Base-by-base conservation (phyloP, 1,140 invertebrate species). In the Caenorhabditis remanei region DNA sequence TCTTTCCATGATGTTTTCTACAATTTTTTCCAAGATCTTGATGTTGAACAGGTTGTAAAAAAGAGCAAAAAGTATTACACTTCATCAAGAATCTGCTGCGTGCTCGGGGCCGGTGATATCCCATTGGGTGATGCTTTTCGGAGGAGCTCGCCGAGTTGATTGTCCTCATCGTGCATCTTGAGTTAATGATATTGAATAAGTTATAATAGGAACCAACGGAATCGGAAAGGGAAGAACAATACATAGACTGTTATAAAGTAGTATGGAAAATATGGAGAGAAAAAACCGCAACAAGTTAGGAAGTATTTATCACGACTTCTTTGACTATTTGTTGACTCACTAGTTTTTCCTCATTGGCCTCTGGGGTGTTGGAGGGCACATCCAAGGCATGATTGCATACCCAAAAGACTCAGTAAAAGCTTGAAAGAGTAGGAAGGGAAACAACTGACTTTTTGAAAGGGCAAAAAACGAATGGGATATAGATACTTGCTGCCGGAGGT, bases 321-420 rank as follows among this genome's bases (percentile, higher is more conserved):
- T 46, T 43, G 41, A 40, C 32, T 2, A 40, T 24, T 71, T 71
- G 32, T 32, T 32, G 71, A 79, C 71, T 79, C 71, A 79, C 71
- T 79, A 79, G 71, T 79, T 79, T 24, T 24, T 79, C 71, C 71
- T 79, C 41, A 79, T 53, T 79, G 71, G 71, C 40, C 71, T 79
- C 71, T 79, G 46, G 71, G 71, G 71, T 50, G 71, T 79, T 46
- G 0, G 71, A 79, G 46, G 71, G 71, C 71, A 24, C 71, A 79
- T 79, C 71, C 71, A 11, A 50, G 46, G 21, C 71, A 79, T 53
- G 46, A 50, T 79, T 79, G 71, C 67, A 75, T 75, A n/a, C 67
- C 67, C 41, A 46, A 75, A 21, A 9, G 63, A 5, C n/a, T 79
- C 46, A 79, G 46, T 43, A n/a, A 79, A 79, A 50, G n/a, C 11